Evolutionary conservation across 2,113 vertebrate species (phyloP), one percentile per base, ranked within the genome.

Genomic region (Pachycephala philippinensis): DNA sequence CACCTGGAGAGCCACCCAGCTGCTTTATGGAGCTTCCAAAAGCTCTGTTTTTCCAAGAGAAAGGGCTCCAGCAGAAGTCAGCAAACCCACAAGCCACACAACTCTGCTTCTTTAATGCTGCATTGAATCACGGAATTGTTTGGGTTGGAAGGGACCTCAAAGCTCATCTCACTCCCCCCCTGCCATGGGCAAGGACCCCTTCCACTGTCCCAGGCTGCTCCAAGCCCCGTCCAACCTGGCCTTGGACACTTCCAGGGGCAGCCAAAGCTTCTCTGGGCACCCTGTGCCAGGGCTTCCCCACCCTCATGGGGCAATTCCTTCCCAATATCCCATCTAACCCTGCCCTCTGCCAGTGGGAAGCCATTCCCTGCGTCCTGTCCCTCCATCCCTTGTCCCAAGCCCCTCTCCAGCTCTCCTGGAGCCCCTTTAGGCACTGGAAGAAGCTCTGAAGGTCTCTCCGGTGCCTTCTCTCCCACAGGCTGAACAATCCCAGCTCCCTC

Each of bases 121-220:
- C 27, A 6, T 0, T 28, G 47, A 49, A 35, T 47, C 40, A 31
- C 3, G 22, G 71, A 42, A 31, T 49, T 22, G 56, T 42, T 77
- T 84, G 71, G 49, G 31, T 33, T 35, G 63, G 79, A 12, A 69
- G 15, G 21, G 22, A 56, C 7, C 54, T 69, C 7, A 42, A 31
- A 56, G 40, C 17, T 16, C 54, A 47, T 31, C n/a, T 3, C 8
- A 4, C 13, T 4, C 9, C 39, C 13, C 5, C 9, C 53, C 30
- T 53, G 69, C 9, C 61, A 18, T 6, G 20, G 42, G 31, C 39
- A 53, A 20, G 52, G 53, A 53, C 70, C 40, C 20, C 5, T 53
- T 1, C 27, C 30, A 6, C 69, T 0, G 0, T 0, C 9, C 45
- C 60, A 52, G 45, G 53, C 0, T 28, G 37, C 37, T 39, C 37